Evolutionary conservation across 1,140 invertebrate species (phyloP).

Genomic region (Cydia splendana): DNA sequence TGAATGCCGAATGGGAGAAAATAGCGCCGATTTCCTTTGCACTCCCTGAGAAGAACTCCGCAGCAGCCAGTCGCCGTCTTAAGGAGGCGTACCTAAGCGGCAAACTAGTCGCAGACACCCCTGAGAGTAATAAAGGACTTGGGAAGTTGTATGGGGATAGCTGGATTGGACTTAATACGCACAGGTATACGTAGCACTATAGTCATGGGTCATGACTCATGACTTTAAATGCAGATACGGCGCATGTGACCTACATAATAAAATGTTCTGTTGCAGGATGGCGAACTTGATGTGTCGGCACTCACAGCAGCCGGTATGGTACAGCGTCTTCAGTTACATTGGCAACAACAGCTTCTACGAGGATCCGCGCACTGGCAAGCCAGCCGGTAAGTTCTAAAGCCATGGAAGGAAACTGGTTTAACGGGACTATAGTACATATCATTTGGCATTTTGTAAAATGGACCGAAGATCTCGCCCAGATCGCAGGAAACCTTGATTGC

Average conservation of each 20-base stretch:
- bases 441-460: no score
- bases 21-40: slow-evolving; percentile 64
- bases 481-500: no score
- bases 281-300: slow-evolving; percentile 62
- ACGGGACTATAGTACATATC: no score
- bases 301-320: slow-evolving; percentile 62
- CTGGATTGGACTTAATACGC: slow-evolving; percentile 53
- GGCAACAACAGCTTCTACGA: slow-evolving; percentile 66
- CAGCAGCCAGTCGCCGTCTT: slow-evolving; percentile 36
- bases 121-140: slow-evolving; percentile 43
- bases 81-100: slow-evolving; percentile 50
- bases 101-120: slow-evolving; percentile 50
- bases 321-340: slow-evolving; percentile 61
- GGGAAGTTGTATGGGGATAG: slow-evolving; percentile 63
- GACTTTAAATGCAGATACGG: neutral
- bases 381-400: slow-evolving; percentile 48
- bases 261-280: slow-evolving; percentile 43
- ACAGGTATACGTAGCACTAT: slow-evolving; percentile 59
- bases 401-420: neutral
- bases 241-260: neutral
- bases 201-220: no score
- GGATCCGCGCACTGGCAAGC: slow-evolving; percentile 58
- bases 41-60: slow-evolving; percentile 46
- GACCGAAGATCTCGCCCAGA: no score
- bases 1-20: slow-evolving; percentile 64